phyloP scores from a whole-genome alignment of 2,888 invertebrate species.

The Lasioglossum morio region DNA sequence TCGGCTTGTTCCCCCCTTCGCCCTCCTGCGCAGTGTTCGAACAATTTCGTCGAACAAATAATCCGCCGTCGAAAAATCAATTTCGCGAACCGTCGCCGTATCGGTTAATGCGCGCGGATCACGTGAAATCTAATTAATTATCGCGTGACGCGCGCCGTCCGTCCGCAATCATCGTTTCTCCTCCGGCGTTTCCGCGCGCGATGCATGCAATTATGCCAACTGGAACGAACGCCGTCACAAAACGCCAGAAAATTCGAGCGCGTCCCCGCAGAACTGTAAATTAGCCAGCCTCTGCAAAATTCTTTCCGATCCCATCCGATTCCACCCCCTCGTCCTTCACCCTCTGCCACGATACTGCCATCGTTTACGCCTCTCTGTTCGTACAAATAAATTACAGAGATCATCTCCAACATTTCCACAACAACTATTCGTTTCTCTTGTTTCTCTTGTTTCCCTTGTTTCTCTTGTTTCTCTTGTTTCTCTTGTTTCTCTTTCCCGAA shows the following conservation, averaged over 20 bases:
- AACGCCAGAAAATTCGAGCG: conserved; percentile 23
- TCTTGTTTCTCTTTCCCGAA: neutral
- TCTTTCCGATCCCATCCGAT: neutral
- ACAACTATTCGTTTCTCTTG: neutral
- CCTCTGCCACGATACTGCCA: neutral
- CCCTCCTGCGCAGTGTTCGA: no score
- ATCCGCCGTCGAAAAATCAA: conserved; percentile 43
- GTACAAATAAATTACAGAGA: neutral
- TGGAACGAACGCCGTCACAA: neutral
- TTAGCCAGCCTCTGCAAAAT: neutral
- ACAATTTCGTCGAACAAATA: conserved; percentile 21
- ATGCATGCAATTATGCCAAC: conserved; percentile 35
- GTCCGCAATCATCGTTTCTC: neutral
- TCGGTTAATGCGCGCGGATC: conserved; percentile 15
- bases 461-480: no score
- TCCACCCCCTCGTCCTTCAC: neutral
- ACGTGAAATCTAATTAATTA: conserved; percentile 44
- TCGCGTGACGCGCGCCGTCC: neutral
- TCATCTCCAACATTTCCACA: neutral
- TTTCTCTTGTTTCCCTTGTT: neutral
- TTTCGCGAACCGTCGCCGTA: conserved; percentile 4
- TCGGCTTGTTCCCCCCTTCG: neutral
- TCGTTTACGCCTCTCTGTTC: neutral
- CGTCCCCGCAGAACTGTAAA: conserved; percentile 12
- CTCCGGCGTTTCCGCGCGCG: neutral